Base-by-base conservation (phyloP, 2,888 invertebrate genomes). In the Tinea semifulvella region DNA sequence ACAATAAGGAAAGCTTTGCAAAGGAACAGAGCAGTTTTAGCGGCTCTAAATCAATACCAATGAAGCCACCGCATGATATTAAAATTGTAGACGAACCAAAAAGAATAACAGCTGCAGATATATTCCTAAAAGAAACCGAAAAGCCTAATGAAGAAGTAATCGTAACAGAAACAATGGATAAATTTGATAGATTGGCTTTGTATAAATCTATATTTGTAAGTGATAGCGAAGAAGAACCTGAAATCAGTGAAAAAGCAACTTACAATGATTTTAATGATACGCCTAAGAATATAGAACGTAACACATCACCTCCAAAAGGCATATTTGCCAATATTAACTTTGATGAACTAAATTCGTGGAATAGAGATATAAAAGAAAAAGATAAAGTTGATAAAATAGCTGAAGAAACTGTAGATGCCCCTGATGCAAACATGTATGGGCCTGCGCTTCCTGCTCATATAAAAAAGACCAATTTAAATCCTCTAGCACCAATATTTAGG, bases 191-290 rank as follows among this genome's bases (percentile, higher is more conserved):
- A 68, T 77, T 82, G 64, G 96, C 96, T 68, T 75, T 97, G 2
- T 97, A 94, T 60, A 93, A 92, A 67, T 90, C 94, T 0, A 93
- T 97, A 56, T 97, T 97, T 61, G 82, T 91, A 18, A 89, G 89
- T 56, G 91, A 92, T 47, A 90, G 89, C 57, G 91, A 89, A 54
- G 84, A 85, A 10, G 88, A 88, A 43, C 74, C 73, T 40, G 60
- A 53, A 20, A 68, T 68, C 27, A 66, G 68, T 46, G 56, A 56
- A 25, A 53, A 54, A 7, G 44, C 49, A 26, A 43, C 46, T 18
- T 43, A 46, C 22, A 47, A 48, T 44, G 63, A 65, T 47, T 69
- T 66, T 43, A 50, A 61, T n/a, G 66, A 68, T 13, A 66, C 63
- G 0, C 83, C 84, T 1, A 66, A 74, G 17, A 89, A 88, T 60